Evolutionary conservation across 2,797 vertebrate species (phyloP).

Genomic region (Alcedo quadribrachys): DNA sequence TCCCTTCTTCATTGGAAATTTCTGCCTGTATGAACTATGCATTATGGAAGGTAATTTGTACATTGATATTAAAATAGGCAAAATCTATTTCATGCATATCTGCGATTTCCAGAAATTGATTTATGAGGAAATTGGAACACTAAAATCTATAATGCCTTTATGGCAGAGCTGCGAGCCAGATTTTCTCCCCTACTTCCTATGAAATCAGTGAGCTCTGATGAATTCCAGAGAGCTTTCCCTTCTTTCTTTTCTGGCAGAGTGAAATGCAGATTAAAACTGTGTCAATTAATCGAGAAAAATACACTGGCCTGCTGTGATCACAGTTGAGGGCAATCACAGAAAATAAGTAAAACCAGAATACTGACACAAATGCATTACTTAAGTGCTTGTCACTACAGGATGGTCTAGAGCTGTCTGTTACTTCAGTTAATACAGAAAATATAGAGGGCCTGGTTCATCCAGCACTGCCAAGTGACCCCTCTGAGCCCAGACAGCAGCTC

Average conservation of each 20-base stretch:
- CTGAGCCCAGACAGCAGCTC: not conserved
- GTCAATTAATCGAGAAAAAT: not conserved
- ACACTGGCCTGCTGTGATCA: not conserved
- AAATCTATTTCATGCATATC: not conserved
- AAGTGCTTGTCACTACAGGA: not conserved
- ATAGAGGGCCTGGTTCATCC: not conserved
- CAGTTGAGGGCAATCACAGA: not conserved
- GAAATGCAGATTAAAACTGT: not conserved
- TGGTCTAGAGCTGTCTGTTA: not conserved
- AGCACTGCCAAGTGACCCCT: not conserved
- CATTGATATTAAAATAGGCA: not conserved
- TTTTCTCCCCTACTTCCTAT: not conserved
- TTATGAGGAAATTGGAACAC: not conserved
- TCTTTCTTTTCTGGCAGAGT: not conserved
- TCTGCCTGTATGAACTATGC: not conserved
- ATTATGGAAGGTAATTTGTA: not conserved
- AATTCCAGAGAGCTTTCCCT: not conserved
- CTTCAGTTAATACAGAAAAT: not conserved
- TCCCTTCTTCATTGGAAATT: not conserved
- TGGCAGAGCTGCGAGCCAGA: not conserved
- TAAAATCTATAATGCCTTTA: not conserved
- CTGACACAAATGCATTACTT: not conserved
- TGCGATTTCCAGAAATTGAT: not conserved
- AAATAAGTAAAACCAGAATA: not conserved
- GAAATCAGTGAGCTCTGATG: not conserved